Percentiles rank a stretch among this genome's conserved stretches.
Conservation (phyloP, 2,113 vertebrate genomes). For the Thermophis baileyi region DNA sequence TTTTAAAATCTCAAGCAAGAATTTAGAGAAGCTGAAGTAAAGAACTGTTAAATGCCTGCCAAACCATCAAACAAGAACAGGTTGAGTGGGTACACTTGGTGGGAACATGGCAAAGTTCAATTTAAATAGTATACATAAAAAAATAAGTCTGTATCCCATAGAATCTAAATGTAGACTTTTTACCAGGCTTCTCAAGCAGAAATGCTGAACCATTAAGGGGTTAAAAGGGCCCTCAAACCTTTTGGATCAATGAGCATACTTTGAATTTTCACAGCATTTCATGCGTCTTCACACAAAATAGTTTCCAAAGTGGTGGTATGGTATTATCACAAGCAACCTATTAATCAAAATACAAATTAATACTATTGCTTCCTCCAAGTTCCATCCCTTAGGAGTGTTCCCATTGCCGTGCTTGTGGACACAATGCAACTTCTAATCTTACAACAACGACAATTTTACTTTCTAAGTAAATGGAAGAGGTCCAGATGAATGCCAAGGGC, state of each 20-base stretch:
- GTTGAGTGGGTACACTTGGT: background rate
- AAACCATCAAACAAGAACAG: background rate
- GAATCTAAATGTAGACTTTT: background rate
- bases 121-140: background rate
- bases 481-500: background rate
- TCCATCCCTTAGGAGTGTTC: background rate
- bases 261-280: background rate
- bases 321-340: background rate
- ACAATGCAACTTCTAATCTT: background rate
- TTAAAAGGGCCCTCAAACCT: background rate
- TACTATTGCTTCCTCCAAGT: background rate
- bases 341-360: background rate
- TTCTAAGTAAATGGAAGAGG: background rate
- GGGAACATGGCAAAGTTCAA: background rate
- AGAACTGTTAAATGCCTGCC: too few species aligned
- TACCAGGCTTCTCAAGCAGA: background rate
- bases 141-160: background rate
- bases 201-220: background rate
- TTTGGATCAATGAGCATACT: background rate
- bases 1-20: background rate
- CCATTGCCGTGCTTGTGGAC: background rate
- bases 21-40: background rate
- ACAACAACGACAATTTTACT: background rate
- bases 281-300: background rate
- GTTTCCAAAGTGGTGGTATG: background rate